Base-by-base conservation (phyloP, 2,113 vertebrate species). In the Rattus norvegicus region DNA sequence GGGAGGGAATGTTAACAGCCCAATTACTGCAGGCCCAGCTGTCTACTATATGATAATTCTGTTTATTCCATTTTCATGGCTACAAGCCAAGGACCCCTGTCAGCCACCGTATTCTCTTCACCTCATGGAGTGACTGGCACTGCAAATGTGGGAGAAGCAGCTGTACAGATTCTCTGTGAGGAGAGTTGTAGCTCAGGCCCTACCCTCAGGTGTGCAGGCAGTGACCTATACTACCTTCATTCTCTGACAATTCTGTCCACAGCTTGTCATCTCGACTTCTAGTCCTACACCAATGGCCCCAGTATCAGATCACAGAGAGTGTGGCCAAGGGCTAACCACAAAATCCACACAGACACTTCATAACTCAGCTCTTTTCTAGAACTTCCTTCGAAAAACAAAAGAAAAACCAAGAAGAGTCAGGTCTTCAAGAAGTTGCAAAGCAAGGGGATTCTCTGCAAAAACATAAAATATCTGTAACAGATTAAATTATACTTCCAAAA, bases 191-290 rank as follows among this genome's bases (percentile, higher is more conserved):
- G 52, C 79, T 81, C 33, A n/a, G 1, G 20, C 54, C 7, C 19
- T 59, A 28, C n/a, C 10, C 36, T 19, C n/a, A 22, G n/a, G 4
- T n/a, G 4, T 33, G 1, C 16, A 22, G 14, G 2, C 7, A 9
- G 52, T n/a, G 36, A 26, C 36, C 54, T 83, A 11, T 14, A 20
- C 20, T 54, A 39, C 39, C 19, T 59, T 59, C 36, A n/a, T 39
- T 61, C 49, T 59, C 80, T n/a, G 54, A 24, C 52, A 54, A 33
- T 79, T 79, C 77, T 30, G 30, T 30, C 67, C 30, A 39, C 52
- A 87, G 54, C 33, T 7, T 73, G 47, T 22, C 24, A 12, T 49
- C 52, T 13, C 39, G 26, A 83, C 54, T 59, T 59, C 80, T 83
- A 19, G 26, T 47, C 70, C 52, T 17, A 30, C 13, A 10, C 39